A percentile compares a stretch with the other conserved stretches of the same genome.
These are phyloP conservation scores for Eupithecia vulgata DNA, from an alignment of 2,888 invertebrate species.

Conservation along the genomic window DNA sequence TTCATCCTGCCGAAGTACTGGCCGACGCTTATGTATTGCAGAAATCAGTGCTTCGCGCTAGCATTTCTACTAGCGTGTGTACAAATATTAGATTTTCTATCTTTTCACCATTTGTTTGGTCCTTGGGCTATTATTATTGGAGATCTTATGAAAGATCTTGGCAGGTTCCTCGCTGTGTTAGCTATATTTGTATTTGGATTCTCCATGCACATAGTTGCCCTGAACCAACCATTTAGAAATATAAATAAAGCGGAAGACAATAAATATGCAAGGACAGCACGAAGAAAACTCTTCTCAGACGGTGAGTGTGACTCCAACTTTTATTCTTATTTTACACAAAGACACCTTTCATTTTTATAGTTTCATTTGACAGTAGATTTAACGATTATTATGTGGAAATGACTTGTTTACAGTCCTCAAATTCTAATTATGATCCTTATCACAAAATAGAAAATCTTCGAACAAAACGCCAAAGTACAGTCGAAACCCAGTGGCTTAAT, in stretches of 20 bases:
- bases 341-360: conserved; percentile 33
- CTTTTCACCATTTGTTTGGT: conserved; percentile 99
- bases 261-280: conserved; percentile 82
- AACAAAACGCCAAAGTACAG: conserved; percentile 71
- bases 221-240: conserved; percentile 96
- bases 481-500: conserved; percentile 72
- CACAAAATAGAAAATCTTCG: conserved; percentile 73
- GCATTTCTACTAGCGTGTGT: conserved; percentile 98
- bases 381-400: conserved; percentile 36
- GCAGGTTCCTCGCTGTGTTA: conserved; percentile 98
- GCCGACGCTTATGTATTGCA: conserved; percentile 95
- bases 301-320: conserved; percentile 82
- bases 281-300: conserved; percentile 87
- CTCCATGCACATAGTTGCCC: conserved; percentile 97
- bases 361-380: conserved; percentile 25
- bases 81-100: conserved; percentile 98
- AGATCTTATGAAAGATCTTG: conserved; percentile 95
- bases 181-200: conserved; percentile 99
- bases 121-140: conserved; percentile 99
- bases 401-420: conserved; percentile 33
- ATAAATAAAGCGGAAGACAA: conserved; percentile 85
- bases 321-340: conserved; percentile 16
- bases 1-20: conserved; percentile 88
- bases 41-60: conserved; percentile 98
- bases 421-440: conserved; percentile 54